Conservation (phyloP, 2,888 invertebrate genomes). For the Prionchulus punctatus region DNA sequence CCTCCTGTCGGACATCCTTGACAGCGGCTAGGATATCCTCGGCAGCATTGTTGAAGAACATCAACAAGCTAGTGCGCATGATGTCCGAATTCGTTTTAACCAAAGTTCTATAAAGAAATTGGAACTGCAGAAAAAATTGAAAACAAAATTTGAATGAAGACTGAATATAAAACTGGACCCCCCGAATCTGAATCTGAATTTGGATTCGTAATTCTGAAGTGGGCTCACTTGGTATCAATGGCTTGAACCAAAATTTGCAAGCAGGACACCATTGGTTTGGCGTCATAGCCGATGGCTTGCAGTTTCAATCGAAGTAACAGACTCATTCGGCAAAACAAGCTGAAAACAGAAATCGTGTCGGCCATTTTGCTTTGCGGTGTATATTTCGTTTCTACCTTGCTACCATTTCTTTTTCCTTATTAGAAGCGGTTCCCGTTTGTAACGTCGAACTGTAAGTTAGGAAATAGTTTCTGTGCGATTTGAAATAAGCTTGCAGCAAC, state of each 20-base stretch:
- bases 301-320: slow-evolving; percentile 65
- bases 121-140: neutral
- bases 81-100: slow-evolving; percentile 97
- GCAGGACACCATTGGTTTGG: slow-evolving; percentile 86
- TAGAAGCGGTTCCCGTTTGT: slow-evolving; percentile 79
- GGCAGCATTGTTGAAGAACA: slow-evolving; percentile 96
- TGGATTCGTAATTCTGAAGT: too few species aligned
- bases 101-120: slow-evolving; percentile 47
- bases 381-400: too few species aligned
- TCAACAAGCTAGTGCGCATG: slow-evolving; percentile 89
- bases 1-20: slow-evolving; percentile 54
- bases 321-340: slow-evolving; percentile 87
- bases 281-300: slow-evolving; percentile 89
- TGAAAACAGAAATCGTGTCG: too few species aligned
- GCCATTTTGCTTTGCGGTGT: too few species aligned
- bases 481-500: slow-evolving; percentile 95
- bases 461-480: slow-evolving; percentile 89
- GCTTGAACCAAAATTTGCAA: slow-evolving; percentile 91
- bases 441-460: slow-evolving; percentile 54
- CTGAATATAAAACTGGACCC: too few species aligned
- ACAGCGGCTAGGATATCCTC: slow-evolving; percentile 93
- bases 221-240: slow-evolving; percentile 86
- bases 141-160: too few species aligned
- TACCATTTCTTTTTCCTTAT: slow-evolving; percentile 99
- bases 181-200: too few species aligned